Base-by-base conservation (phyloP, 2,888 invertebrate species). In the Sipha maydis region DNA sequence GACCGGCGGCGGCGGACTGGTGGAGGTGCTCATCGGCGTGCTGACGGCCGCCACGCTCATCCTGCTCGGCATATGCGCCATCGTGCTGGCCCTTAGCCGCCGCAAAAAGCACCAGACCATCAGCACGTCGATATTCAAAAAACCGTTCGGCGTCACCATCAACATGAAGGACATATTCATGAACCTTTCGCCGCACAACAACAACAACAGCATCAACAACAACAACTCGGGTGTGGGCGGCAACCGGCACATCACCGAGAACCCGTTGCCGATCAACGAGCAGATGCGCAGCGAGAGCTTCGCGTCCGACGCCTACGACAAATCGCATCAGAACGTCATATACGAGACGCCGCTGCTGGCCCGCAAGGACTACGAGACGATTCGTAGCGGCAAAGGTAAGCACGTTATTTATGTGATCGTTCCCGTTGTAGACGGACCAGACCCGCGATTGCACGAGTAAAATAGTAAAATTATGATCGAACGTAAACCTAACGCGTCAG, bases 81-180 rank as follows among this genome's bases (percentile, higher is more conserved):
- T 95, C 90, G 94, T 95, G 91, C 92, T 94, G 83, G 92, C 94
- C 75, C 92, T 94, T 79, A 94, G 94, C 91, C 93, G 93, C 89
- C 92, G 94, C 83, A 94, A 94, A 90, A 94, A 94, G 90, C 91
- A 93, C 75, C 94, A 94, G 90, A 94, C 94, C 78, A 94, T 94
- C 8, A 94, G 94, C 7, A 91, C 91, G 1, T 93, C 94, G n/a
- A 92, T 94, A 83, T 91, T 94, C 75, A 93, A 94, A 90, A 94
- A 94, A 91, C 94, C 94, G 83, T 94, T 94, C 90, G 93, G 94
- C 88, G 94, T 95, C 88, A 93, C 94, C 89, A 94, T 95, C 90
- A 95, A 95, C 91, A 94, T 95, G 93, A 95, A 94, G 94, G 94
- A 94, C 90, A 92, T 94, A 41, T 92, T 94, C 90, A 92, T 94